A percentile compares a stretch with the other conserved stretches of the same genome.
Conservation (phyloP, 2,888 invertebrate genomes). For the Tenthredo scrophulariae region DNA sequence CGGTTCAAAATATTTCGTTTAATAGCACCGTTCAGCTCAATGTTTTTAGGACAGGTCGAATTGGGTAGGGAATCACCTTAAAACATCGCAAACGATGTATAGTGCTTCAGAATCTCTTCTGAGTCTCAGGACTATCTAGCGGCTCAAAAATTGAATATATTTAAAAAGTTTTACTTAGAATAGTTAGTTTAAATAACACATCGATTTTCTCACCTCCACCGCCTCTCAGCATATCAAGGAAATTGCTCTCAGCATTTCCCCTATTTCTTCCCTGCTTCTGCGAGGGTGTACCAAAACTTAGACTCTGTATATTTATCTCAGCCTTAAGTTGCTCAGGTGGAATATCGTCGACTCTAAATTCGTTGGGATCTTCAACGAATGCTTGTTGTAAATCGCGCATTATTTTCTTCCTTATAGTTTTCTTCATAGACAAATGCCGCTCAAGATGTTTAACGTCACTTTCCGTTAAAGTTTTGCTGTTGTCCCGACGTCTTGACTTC, state of each 20-base stretch:
- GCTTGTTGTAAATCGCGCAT: conserved; percentile 91
- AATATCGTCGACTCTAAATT: conserved; percentile 86
- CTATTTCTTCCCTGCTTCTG: conserved; percentile 79
- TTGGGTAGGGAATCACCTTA: too few species aligned
- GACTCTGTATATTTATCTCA: conserved; percentile 84
- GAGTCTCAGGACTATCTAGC: not conserved
- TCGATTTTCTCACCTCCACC: conserved; percentile 74
- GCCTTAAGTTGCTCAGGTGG: conserved; percentile 85
- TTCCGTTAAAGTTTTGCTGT: conserved; percentile 84
- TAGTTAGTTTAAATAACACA: not conserved
- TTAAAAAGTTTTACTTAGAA: not conserved
- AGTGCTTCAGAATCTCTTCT: not conserved
- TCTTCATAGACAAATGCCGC: conserved; percentile 92
- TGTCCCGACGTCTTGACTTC: conserved; percentile 84
- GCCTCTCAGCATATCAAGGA: conserved; percentile 85
- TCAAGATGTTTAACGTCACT: conserved; percentile 88
- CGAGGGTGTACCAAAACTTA: conserved; percentile 81
- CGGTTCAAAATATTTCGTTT: too few species aligned
- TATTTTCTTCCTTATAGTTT: conserved; percentile 91
- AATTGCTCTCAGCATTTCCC: conserved; percentile 81
- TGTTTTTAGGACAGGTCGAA: too few species aligned
- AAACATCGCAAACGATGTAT: not conserved
- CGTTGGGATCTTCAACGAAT: conserved; percentile 86
- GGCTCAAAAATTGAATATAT: not conserved
- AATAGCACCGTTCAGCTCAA: too few species aligned